Conservation (phyloP, 2,797 vertebrate species). For the Enteromius anoplus region DNA sequence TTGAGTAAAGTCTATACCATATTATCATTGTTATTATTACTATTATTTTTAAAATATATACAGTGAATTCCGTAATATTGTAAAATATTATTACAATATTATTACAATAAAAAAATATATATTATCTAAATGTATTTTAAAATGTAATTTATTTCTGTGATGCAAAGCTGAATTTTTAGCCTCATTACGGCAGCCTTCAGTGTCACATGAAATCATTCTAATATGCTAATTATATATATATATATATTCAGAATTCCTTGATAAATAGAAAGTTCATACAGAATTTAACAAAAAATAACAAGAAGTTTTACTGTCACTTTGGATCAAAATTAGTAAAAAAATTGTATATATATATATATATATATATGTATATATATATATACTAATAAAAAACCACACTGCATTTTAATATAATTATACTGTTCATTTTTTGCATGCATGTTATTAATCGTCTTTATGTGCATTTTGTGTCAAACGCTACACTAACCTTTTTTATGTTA, state of each 20-base stretch:
- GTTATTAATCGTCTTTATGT: not conserved
- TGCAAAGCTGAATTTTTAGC: not conserved
- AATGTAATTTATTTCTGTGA: not conserved
- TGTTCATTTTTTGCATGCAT: not conserved
- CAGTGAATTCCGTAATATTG: not conserved
- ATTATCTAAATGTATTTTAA: not conserved
- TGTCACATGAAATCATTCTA: not conserved
- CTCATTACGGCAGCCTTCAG: not conserved
- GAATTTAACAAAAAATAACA: not conserved
- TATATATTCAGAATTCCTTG: not conserved
- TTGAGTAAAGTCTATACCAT: not conserved
- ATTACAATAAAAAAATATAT: not conserved
- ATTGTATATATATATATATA: no score
- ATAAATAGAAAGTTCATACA: not conserved
- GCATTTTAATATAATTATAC: not conserved
- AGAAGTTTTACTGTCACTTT: not conserved
- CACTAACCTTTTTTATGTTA: slow-evolving; percentile 15
- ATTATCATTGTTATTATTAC: not conserved
- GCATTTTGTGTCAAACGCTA: slow-evolving; percentile 14
- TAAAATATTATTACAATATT: not conserved
- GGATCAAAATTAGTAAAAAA: no score
- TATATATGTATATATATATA: no score
- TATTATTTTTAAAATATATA: not conserved
- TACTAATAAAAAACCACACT: no score
- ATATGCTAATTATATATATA: not conserved